Evolutionary conservation across 2,888 invertebrate genomes (phyloP), one percentile per base, ranked within the genome.

Genomic region (Romanomermis culicivorax): DNA sequence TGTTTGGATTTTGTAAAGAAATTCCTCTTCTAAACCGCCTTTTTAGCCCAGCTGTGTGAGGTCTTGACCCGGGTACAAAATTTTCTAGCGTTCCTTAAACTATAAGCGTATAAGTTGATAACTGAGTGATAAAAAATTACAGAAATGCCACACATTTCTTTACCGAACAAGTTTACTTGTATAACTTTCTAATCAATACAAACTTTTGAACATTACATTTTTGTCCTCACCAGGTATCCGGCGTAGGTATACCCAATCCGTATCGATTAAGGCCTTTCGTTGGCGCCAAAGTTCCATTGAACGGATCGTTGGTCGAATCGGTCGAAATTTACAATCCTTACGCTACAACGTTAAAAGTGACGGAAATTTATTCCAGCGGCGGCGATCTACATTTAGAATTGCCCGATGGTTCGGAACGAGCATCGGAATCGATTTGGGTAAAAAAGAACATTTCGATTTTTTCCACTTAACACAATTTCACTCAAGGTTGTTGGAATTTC

Each of bases 321-420:
- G 84, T 95, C 68, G 79, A 82, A 64, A 79, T 97, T 76, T 83
- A 89, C 75, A 97, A 97, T 78, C 95, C 95, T 61, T 84, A 87
- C 70, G 77, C 80, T 64, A 78, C 79, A 64, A 78, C 84, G 56
- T 77, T 91, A 71, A 86, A 88, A 79, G 84, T 75, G 58, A 66
- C 71, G 59, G 77, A 77, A 68, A 75, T 77, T 70, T 75, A 74
- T 64, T 72, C 76, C 27, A 87, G 86, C 69, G 88, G 86, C 57
- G 82, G 83, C 52, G 84, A 86, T 68, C 82, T 93, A 72, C 82
- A 82, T 71, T 75, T 93, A 63, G 85, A 86, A 72, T 72, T 87
- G 68, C 86, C 91, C 58, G 75, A 77, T 57, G 81, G 83, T 67
- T 86, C 83, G 54, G 80, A 11, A 20, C 27, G 23, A n/a, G 23